Evolutionary conservation across 2,113 vertebrate genomes (phyloP).

Genomic region (Reinhardtius hippoglossoides): DNA sequence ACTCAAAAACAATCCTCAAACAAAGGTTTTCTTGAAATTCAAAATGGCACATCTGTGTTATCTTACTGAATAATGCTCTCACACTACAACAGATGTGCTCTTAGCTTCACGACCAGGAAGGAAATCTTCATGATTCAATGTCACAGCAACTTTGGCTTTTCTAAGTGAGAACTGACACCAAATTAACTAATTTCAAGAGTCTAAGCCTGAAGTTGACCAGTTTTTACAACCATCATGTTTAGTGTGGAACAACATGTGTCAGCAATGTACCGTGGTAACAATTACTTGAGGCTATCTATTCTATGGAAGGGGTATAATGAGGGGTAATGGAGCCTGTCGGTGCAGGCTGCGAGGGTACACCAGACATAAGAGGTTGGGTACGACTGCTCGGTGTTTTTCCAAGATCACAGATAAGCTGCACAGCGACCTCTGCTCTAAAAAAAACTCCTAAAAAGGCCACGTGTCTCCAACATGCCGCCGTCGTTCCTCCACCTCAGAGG

Average conservation of each 20-base stretch:
- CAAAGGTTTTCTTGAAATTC: too few relatives aligned
- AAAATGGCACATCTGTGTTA: too few relatives aligned
- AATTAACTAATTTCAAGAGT: not conserved
- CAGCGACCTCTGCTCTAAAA: slow-evolving; percentile 18
- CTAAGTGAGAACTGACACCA: too few relatives aligned
- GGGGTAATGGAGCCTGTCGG: not conserved
- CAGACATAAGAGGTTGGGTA: not conserved
- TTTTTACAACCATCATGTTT: not conserved
- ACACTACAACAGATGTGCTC: too few relatives aligned
- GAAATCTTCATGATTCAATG: too few relatives aligned
- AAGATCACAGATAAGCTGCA: slow-evolving; percentile 19
- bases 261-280: not conserved
- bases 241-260: not conserved
- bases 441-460: slow-evolving; percentile 34
- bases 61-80: too few relatives aligned
- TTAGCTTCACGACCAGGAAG: not conserved
- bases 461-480: slow-evolving; percentile 35
- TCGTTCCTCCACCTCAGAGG: slow-evolving; percentile 21
- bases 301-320: not conserved
- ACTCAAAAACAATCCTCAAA: too few relatives aligned
- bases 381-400: not conserved
- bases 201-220: not conserved
- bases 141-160: too few relatives aligned
- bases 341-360: not conserved
- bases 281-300: not conserved